These are phyloP conservation scores for Shargacucullia verbasci DNA, from an alignment of 2,888 invertebrate species.

Conservation along the genomic window DNA sequence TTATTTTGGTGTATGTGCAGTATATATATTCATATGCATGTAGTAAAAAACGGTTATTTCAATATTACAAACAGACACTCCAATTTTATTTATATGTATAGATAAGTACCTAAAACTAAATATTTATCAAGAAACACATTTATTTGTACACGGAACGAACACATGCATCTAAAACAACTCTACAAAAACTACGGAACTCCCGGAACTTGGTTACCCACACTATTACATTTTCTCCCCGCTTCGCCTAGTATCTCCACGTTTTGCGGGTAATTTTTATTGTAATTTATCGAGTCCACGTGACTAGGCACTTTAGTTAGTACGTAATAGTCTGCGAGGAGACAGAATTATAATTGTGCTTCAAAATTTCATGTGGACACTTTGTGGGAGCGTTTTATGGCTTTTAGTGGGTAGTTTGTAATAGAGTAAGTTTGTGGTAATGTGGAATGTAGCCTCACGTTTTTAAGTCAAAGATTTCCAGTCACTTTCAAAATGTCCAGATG, in stretches of 20 bases:
- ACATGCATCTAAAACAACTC: not conserved
- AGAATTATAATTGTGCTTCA: slow-evolving; percentile 69
- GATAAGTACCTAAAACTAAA: no score
- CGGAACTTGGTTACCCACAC: slow-evolving; percentile 12
- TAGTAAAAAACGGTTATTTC: no score
- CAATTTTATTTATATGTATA: no score
- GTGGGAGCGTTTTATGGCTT: slow-evolving; percentile 39
- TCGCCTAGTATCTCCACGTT: slow-evolving; percentile 66
- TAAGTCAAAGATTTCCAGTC: no score
- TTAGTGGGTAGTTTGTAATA: slow-evolving; percentile 37
- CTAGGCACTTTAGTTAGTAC: slow-evolving; percentile 76
- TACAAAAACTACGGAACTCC: slow-evolving; percentile 35
- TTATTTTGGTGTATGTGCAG: no score
- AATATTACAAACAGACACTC: no score
- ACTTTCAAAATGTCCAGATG: no score
- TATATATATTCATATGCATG: no score
- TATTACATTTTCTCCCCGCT: slow-evolving; percentile 22
- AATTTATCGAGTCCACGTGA: slow-evolving; percentile 86
- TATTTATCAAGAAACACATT: no score
- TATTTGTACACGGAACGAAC: no score
- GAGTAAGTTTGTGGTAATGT: slow-evolving; percentile 55
- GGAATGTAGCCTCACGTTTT: slow-evolving; percentile 27
- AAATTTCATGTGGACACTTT: slow-evolving; percentile 49
- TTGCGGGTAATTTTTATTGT: slow-evolving; percentile 81
- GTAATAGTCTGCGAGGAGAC: slow-evolving; percentile 69